phyloP scores from a whole-genome alignment of 2,797 vertebrate species.

The Taeniopygia guttata region DNA sequence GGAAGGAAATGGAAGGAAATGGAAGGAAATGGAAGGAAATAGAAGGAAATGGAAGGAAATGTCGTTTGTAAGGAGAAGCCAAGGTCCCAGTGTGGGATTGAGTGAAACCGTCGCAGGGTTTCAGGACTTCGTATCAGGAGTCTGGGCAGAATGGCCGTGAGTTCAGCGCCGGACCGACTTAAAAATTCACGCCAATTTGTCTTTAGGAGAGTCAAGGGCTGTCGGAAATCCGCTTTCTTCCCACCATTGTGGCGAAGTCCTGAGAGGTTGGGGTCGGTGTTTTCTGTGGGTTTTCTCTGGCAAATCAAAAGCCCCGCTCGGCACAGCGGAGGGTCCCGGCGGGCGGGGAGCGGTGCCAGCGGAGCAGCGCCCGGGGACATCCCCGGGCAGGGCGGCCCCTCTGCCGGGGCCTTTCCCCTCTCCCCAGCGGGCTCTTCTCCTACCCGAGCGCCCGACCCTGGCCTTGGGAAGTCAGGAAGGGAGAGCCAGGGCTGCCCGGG shows the following conservation, averaged over 20 bases:
- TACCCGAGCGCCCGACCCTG: background rate
- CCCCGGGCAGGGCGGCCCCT: background rate
- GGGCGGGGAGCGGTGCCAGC: background rate
- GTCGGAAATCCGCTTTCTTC: background rate
- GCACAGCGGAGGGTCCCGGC: background rate
- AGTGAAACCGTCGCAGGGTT: accelerated
- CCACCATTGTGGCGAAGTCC: background rate
- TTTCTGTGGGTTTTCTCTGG: background rate
- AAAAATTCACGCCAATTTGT: background rate
- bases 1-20: background rate
- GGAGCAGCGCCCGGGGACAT: background rate
- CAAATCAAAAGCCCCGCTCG: accelerated
- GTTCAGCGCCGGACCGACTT: background rate
- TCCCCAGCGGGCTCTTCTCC: background rate
- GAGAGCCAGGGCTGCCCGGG: background rate
- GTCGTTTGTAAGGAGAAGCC: background rate
- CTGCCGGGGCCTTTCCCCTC: background rate
- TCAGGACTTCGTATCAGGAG: background rate
- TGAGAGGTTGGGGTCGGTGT: background rate
- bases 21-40: too few species aligned
- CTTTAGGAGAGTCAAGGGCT: background rate
- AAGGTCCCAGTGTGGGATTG: background rate
- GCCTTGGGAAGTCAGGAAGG: too few species aligned
- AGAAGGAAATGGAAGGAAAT: background rate
- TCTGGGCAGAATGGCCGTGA: background rate